phyloP scores from a whole-genome alignment of 2,113 vertebrate genomes.

The Melanerpes formicivorus region DNA sequence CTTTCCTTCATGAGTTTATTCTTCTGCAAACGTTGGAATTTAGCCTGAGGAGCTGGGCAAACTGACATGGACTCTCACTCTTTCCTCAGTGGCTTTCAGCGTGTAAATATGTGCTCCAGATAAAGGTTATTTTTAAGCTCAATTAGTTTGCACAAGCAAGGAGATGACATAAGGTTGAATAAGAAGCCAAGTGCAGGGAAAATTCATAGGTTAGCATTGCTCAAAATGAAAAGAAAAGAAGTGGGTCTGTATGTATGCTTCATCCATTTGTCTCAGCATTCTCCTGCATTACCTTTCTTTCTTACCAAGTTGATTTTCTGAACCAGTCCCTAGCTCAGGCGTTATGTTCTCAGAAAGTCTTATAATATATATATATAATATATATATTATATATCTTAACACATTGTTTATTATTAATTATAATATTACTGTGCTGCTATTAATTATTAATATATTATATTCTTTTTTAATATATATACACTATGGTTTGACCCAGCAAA shows the following conservation, averaged over 20 bases:
- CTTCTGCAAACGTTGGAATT: background rate
- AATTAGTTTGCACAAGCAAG: slow-evolving; percentile 8
- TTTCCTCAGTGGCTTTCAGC: background rate
- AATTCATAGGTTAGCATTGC: background rate
- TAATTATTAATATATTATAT: too few species aligned
- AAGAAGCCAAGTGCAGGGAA: background rate
- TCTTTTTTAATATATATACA: background rate
- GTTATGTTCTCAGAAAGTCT: background rate
- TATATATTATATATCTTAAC: too few species aligned
- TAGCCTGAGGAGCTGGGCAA: background rate
- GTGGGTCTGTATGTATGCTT: background rate
- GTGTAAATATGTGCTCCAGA: background rate
- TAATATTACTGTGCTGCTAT: too few species aligned
- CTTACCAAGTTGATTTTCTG: background rate
- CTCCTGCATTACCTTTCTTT: background rate
- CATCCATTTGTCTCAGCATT: background rate
- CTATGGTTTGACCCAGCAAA: background rate
- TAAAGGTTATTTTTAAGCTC: slow-evolving; percentile 5
- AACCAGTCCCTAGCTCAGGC: background rate
- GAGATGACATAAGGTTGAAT: background rate
- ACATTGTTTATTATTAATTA: too few species aligned
- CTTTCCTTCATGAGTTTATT: background rate
- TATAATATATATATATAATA: background rate
- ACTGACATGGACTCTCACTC: background rate
- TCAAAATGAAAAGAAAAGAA: background rate